Base-by-base conservation (phyloP, 2,888 invertebrate genomes). In the Meteorus cinctellus region DNA sequence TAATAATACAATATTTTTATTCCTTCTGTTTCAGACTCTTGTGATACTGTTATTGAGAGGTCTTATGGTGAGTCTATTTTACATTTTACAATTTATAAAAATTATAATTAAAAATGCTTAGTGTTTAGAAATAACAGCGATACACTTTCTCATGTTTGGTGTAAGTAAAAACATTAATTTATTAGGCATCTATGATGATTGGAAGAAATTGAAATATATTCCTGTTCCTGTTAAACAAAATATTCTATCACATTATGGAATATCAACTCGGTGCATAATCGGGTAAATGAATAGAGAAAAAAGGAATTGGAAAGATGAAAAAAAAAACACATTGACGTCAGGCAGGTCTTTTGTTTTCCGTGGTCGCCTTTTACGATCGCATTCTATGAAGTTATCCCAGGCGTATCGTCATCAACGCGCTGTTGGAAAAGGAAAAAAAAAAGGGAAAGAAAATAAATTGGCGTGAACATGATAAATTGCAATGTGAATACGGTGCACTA, bases 31-130 rank as follows among this genome's bases (percentile, higher is more conserved):
- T 34, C 87, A 89, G 89, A 89, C 80, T 83, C 87, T 78, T 88
- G 88, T 84, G 89, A 89, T 80, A 85, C 86, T 63, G 82, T 86
- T 78, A 86, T 84, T 77, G 89, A 89, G 79, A 86, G 89, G 85
- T 84, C 88, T 80, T 89, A 89, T 80, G 89, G 89, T 89, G 84
- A 89, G 89, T 87, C 77, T 59, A 62, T 78, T 60, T 67, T 34
- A 34, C 34, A 63, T 68, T 72, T 10, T 48, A 67, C 59, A 72
- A 66, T 62, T 63, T 24, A 67, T 31, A 24, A 34, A 29, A 55
- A 55, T 12, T 12, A 19, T 60, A 60, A 29, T 24, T 27, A 27
- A 10, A 31, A 62, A 29, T 14, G 31, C 8, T 24, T 24, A 8
- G 19, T 2, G 4, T 29, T 16, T 55, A 0, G 4, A 27, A 27